Percentiles rank a stretch among this genome's conserved stretches.
phyloP scores from a whole-genome alignment of 2,888 invertebrate species.

The Nemurella pictetii region DNA sequence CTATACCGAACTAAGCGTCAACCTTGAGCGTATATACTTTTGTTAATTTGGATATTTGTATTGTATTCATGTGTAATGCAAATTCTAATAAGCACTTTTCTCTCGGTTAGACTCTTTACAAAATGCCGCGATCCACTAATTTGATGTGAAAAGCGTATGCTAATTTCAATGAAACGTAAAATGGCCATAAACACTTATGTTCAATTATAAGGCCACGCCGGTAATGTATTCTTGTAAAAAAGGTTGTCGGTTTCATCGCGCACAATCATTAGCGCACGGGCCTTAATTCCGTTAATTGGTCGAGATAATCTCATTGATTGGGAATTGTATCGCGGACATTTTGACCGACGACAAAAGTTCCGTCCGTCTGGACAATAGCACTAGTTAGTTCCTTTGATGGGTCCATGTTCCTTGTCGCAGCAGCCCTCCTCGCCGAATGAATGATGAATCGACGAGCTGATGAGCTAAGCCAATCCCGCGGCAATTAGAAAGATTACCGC shows the following conservation, averaged over 20 bases:
- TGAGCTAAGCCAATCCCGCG: background rate
- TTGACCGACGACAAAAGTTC: background rate
- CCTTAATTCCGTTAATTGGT: background rate
- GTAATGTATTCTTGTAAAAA: background rate
- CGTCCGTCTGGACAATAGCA: background rate
- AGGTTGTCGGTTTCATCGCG: background rate
- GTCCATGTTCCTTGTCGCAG: background rate
- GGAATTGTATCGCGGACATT: background rate
- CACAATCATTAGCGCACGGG: background rate
- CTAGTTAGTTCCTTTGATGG: background rate
- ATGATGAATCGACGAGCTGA: background rate
- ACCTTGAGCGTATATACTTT: background rate
- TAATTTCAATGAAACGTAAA: background rate
- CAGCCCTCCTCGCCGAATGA: background rate
- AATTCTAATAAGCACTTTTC: background rate
- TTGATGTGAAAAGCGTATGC: background rate
- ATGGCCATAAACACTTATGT: background rate
- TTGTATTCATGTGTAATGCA: background rate
- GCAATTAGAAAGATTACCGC: conserved; percentile 1
- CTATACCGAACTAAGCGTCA: background rate
- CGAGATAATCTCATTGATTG: background rate
- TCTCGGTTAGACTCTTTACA: background rate
- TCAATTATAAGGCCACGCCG: background rate
- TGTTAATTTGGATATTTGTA: background rate
- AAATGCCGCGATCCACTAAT: background rate